Base-by-base conservation (phyloP, 2,113 vertebrate genomes). In the Neogale vison region DNA sequence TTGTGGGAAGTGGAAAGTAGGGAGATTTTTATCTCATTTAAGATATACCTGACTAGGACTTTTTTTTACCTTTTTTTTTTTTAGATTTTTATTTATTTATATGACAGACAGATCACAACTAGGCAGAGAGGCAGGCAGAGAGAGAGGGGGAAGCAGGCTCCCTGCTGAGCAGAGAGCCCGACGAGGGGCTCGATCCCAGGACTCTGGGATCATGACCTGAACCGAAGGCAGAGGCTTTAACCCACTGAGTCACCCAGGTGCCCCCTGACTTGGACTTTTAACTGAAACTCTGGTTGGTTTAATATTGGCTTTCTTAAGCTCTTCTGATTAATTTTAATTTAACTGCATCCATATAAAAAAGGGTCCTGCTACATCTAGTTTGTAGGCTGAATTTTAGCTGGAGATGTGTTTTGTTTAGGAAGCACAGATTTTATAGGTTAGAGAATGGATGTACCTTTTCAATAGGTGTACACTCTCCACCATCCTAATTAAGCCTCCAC, bases 251-350 rank as follows among this genome's bases (percentile, higher is more conserved):
- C 42, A 42, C 42, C 42, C 42, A 42, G 42, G 42, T 42, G 4
- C 42, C 42, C 42, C 12, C 65, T 85, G 72, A 93, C 9, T 80
- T 72, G 8, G 34, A 72, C 80, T 76, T 95, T 61, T 82, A 92
- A 39, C 24, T 4, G 31, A 96, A 90, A 92, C 63, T 92, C 26
- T 88, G 42, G 50, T 7, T 86, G 12, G 5, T 77, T 31, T 34
- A 90, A 57, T 90, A 86, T 9, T 36, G 71, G 9, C 24, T 93
- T 65, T 82, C 18, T 55, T 86, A 83, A 86, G 6, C 21, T 80
- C 2, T 63, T 92, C n/a, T 59, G 13, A 72, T 90, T 87, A 50
- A 92, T 79, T 97, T 97, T 55, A 65, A 77, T 67, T 31, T 88
- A 92, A 63, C 52, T 91, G 59, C 2, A 57, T 89, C 7, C 79